A percentile compares a stretch with the other conserved stretches of the same genome.
Evolutionary conservation across 1,140 invertebrate genomes (phyloP).

Genomic region (Trichoplusia ni): DNA sequence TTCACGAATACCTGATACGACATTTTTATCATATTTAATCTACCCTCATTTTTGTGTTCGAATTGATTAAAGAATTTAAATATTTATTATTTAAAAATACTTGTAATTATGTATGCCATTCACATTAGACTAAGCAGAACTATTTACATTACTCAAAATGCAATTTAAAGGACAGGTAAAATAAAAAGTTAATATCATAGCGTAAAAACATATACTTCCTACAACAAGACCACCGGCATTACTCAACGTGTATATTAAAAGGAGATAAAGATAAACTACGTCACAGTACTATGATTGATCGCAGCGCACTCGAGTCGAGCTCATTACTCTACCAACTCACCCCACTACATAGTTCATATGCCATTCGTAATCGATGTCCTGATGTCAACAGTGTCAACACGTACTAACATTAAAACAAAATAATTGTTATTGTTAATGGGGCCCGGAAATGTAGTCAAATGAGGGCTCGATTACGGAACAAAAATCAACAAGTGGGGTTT

Average conservation of each 20-base stretch:
- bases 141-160: neutral
- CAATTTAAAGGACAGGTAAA: too few relatives aligned
- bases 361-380: constrained; percentile 17
- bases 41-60: neutral
- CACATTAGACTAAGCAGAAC: too few relatives aligned
- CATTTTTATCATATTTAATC: constrained; percentile 18
- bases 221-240: too few relatives aligned
- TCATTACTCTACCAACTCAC: constrained; percentile 25
- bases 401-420: constrained; percentile 37
- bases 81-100: too few relatives aligned
- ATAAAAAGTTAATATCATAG: too few relatives aligned
- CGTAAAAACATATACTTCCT: too few relatives aligned
- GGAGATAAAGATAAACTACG: constrained; percentile 17
- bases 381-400: constrained; percentile 42
- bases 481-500: constrained; percentile 75
- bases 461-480: constrained; percentile 61
- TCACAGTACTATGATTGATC: constrained; percentile 2
- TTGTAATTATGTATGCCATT: too few relatives aligned
- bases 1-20: constrained; percentile 15
- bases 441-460: constrained; percentile 62
- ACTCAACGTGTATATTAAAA: constrained; percentile 11
- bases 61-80: too few relatives aligned
- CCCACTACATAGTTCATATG: neutral
- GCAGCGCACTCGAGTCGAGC: neutral
- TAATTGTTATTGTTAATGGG: constrained; percentile 49